Conservation (phyloP, 2,113 vertebrate genomes). For the Prolemur simus region DNA sequence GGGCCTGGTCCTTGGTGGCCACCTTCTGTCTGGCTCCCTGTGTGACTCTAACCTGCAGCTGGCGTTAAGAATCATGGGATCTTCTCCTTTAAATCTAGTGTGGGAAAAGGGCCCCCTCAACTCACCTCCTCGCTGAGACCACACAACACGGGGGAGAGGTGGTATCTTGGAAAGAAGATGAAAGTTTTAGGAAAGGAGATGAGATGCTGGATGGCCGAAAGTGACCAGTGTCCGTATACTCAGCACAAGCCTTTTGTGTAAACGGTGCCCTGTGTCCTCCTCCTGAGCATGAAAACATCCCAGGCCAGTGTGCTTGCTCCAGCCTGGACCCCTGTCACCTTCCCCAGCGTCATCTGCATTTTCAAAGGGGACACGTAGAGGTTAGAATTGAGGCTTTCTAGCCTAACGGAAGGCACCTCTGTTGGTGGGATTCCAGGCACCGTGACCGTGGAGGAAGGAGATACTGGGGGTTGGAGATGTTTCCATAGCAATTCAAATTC, state of each 20-base stretch:
- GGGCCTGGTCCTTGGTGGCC: neutral
- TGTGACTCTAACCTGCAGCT: neutral
- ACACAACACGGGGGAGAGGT: no score
- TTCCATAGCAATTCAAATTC: neutral
- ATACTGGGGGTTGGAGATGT: neutral
- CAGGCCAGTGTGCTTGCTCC: neutral
- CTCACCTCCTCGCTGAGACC: neutral
- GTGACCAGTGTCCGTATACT: neutral
- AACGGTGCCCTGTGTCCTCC: no score
- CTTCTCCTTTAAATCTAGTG: neutral
- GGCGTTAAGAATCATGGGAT: neutral
- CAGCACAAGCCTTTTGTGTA: neutral
- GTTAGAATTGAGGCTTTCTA: neutral
- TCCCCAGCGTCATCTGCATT: neutral
- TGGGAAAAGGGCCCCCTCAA: no score
- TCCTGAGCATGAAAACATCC: neutral
- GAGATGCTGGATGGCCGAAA: neutral
- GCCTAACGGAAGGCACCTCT: neutral
- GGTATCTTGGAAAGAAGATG: neutral
- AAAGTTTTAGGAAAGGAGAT: neutral
- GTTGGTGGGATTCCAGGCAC: neutral
- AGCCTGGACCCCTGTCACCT: neutral
- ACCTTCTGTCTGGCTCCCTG: neutral
- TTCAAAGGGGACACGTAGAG: neutral
- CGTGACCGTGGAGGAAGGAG: neutral